Evolutionary conservation across 2,888 invertebrate genomes (phyloP), one percentile per base, ranked within the genome.

Genomic region (Erebia epiphron): DNA sequence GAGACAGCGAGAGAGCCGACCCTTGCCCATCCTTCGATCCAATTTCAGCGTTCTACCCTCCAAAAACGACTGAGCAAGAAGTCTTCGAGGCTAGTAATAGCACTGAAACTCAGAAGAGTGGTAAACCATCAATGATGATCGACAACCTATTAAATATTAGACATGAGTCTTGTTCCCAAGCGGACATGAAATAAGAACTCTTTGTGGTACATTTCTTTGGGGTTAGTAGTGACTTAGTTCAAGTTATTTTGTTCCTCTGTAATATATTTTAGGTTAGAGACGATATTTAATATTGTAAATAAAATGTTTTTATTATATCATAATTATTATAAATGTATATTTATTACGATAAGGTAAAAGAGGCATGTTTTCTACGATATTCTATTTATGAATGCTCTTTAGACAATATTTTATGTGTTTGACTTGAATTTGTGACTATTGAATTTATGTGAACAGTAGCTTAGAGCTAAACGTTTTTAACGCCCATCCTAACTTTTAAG

Each of bases 191-290:
- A 77, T 88, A 26, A 67, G 80, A 85, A 85, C 82, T 80, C 77
- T 70, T 78, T 82, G 81, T 78, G 52, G 54, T 35, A 54, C 3
- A 54, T 77, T 77, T 76, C 81, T 80, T 80, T 82, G 86, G 89
- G 88, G 83, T 89, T 87, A 82, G 85, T 89, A 90, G 90, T 86
- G 84, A 83, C 80, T 83, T 92, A 92, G 92, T 88, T 90, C 82
- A 90, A 88, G 87, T 84, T 84, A 77, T 87, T 92, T 92, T 90
- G 92, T 92, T 92, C 93, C 92, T 92, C 84, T 92, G 92, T 92
- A 92, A 89, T 88, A 86, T 86, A 85, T 80, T 62, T 80, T 88
- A 90, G 88, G 81, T 70, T 88, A 88, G 85, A 79, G 79, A 81
- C 86, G 85, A 86, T 90, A 90, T 90, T 91, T 91, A 90, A 91